Evolutionary conservation across 2,888 invertebrate species (phyloP).

Genomic region (Hanleya hanleyi): DNA sequence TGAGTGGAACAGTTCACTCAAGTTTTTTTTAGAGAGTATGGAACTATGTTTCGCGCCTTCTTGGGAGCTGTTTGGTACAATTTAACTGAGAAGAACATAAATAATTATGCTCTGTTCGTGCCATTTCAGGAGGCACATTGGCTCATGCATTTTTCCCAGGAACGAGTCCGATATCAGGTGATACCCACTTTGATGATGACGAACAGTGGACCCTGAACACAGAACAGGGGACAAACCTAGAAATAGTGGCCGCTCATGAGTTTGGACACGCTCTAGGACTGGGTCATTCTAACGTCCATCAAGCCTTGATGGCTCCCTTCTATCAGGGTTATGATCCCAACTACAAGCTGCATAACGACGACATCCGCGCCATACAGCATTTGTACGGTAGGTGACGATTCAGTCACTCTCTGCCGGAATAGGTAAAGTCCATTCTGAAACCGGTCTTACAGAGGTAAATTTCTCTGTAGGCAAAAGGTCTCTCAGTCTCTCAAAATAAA

Average conservation of each 20-base stretch:
- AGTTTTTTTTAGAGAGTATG: no score
- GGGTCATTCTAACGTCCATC: constrained; percentile 64
- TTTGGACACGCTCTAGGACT: constrained; percentile 72
- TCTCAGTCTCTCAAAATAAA: no score
- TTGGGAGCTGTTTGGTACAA: no score
- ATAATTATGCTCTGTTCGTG: no score
- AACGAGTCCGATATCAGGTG: constrained; percentile 55
- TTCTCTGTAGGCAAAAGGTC: no score
- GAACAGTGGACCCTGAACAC: constrained; percentile 67
- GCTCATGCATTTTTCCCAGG: constrained; percentile 73
- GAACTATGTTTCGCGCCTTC: no score
- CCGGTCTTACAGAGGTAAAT: no score
- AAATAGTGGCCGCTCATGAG: constrained; percentile 71
- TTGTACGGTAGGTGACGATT: constrained; percentile 60
- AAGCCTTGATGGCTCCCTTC: constrained; percentile 71
- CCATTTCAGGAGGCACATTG: constrained; percentile 57
- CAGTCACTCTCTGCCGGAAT: no score
- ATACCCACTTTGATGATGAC: constrained; percentile 71
- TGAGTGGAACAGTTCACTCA: no score
- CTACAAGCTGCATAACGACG: constrained; percentile 64
- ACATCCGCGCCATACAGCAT: constrained; percentile 63
- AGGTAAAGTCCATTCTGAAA: no score
- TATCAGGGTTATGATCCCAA: constrained; percentile 67
- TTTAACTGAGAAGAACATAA: no score
- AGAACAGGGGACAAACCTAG: constrained; percentile 58